A percentile compares a stretch with the other conserved stretches of the same genome.
Evolutionary conservation across 2,113 vertebrate genomes (phyloP).

Genomic region (Oenanthe oenanthe): DNA sequence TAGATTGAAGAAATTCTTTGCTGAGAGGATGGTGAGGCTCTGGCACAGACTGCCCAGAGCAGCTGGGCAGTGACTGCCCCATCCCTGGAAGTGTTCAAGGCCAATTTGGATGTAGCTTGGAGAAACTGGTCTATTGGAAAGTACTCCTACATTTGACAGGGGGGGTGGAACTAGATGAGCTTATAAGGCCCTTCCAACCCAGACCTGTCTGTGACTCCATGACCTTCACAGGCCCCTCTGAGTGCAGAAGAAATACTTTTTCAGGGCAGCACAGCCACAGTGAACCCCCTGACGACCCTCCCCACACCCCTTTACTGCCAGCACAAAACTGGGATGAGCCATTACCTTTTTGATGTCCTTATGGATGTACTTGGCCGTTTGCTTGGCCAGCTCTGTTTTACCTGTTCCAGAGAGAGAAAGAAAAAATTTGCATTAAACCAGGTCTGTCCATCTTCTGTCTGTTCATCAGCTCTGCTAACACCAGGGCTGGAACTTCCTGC

Average conservation of each 20-base stretch:
- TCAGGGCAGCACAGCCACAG: neutral
- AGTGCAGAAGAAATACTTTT: neutral
- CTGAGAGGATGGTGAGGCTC: neutral
- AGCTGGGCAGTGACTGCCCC: neutral
- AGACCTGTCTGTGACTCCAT: neutral
- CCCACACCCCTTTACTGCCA: neutral
- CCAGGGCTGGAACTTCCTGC: neutral
- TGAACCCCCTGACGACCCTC: rapidly evolving
- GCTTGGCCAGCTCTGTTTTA: conserved; percentile 96
- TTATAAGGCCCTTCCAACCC: neutral
- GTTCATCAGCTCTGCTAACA: neutral
- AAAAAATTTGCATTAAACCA: neutral
- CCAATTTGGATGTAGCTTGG: neutral
- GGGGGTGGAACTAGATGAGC: neutral
- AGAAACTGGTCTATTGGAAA: neutral
- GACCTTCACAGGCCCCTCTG: neutral
- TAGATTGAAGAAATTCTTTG: neutral
- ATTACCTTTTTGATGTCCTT: conserved; percentile 94
- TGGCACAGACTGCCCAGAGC: neutral
- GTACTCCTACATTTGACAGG: neutral
- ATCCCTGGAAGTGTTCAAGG: neutral
- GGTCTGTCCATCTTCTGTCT: neutral
- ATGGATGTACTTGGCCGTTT: conserved; percentile 95
- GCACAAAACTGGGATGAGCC: neutral
- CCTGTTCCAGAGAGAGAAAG: conserved; percentile 72